A percentile compares a stretch with the other conserved stretches of the same genome.
These are phyloP conservation scores for Apostichopus japonicus DNA, from an alignment of 35 echinoderm and acorn worm genomes.

Conservation along the genomic window DNA sequence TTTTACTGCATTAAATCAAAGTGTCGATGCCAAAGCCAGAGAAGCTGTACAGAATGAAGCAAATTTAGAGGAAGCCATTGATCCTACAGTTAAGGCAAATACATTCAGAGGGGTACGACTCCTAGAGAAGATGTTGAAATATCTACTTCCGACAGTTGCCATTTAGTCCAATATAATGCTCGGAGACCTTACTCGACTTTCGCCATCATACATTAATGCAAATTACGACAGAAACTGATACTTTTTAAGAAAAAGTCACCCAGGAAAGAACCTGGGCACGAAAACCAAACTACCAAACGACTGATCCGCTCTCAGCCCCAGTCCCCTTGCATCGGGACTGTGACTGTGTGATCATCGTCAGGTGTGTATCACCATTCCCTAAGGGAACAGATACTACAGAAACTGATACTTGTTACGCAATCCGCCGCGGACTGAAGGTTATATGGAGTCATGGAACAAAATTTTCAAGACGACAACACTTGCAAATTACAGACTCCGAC, in stretches of 20 bases:
- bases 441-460: slow-evolving; percentile 32
- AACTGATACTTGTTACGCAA: too few relatives aligned
- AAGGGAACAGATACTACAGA: too few relatives aligned
- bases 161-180: background rate
- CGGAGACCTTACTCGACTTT: background rate
- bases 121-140: background rate
- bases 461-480: background rate
- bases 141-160: background rate
- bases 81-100: background rate
- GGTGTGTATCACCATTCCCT: too few relatives aligned
- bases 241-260: too few relatives aligned
- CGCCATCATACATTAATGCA: background rate
- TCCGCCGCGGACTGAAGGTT: slow-evolving; percentile 8
- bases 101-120: background rate
- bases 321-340: too few relatives aligned
- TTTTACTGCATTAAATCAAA: background rate
- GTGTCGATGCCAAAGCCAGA: background rate
- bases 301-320: too few relatives aligned
- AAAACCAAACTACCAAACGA: too few relatives aligned
- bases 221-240: background rate
- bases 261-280: too few relatives aligned
- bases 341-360: too few relatives aligned
- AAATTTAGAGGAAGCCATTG: background rate
- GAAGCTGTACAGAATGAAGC: background rate
- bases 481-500: background rate